phyloP scores from a whole-genome alignment of 2,113 vertebrate species.

The Charadrius vociferus region DNA sequence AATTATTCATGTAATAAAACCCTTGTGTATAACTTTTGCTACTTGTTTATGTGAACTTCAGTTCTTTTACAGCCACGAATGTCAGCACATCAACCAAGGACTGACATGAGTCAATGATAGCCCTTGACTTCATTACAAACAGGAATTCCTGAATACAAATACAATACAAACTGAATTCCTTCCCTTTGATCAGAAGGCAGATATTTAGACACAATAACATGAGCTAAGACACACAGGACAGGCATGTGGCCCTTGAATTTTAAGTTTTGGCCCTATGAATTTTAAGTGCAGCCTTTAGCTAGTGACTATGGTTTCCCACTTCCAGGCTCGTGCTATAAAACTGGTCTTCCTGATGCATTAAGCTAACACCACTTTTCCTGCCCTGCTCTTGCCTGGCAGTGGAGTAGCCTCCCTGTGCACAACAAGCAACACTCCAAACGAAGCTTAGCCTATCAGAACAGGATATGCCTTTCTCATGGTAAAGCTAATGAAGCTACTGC shows the following conservation, averaged over 20 bases:
- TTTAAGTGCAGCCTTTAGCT: not conserved
- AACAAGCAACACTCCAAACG: not conserved
- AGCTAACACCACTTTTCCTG: no score
- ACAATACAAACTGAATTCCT: not conserved
- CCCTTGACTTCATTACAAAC: accelerated
- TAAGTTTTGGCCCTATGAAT: not conserved
- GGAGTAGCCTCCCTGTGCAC: not conserved
- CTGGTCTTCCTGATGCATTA: not conserved
- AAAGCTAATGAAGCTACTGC: not conserved
- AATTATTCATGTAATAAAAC: slow-evolving; percentile 76
- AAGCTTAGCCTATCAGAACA: no score
- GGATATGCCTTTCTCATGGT: not conserved
- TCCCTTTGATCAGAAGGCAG: not conserved
- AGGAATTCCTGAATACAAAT: no score
- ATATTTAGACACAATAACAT: not conserved
- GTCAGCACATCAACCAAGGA: not conserved
- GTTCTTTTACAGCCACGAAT: not conserved
- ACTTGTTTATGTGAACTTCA: not conserved
- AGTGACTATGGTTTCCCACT: not conserved
- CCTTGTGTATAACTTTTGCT: slow-evolving; percentile 63
- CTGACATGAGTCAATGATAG: not conserved
- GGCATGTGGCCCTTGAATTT: not conserved
- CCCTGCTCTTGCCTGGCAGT: not conserved
- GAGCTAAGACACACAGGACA: not conserved
- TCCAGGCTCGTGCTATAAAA: not conserved